phyloP scores from a whole-genome alignment of 2,797 vertebrate genomes.

The Danionella dracula region DNA sequence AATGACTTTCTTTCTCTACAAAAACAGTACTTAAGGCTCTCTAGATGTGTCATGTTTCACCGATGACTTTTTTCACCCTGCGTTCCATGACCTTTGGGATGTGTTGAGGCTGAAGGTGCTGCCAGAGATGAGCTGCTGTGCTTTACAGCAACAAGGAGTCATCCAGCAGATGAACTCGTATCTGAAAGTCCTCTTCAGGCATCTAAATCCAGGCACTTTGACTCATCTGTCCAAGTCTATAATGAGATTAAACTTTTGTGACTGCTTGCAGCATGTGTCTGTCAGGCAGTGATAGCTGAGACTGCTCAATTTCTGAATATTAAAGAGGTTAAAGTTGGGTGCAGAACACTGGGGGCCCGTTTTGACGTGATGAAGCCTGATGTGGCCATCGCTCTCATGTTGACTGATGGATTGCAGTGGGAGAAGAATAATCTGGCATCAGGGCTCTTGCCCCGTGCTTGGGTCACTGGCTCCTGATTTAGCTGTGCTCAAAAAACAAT shows the following conservation, averaged over 20 bases:
- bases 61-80: neutral
- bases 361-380: conserved; percentile 26
- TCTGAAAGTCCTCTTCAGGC: conserved; percentile 22
- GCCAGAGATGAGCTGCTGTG: neutral
- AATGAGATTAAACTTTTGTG: conserved; percentile 39
- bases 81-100: conserved; percentile 1
- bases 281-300: conserved; percentile 27
- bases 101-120: neutral
- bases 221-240: conserved; percentile 24
- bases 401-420: conserved; percentile 13
- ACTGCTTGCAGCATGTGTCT: conserved; percentile 38
- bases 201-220: conserved; percentile 16
- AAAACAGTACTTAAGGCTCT: neutral
- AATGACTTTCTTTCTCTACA: neutral
- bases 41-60: neutral
- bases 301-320: conserved; percentile 28
- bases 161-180: neutral
- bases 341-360: neutral
- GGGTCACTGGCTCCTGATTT: neutral
- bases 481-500: too few species aligned
- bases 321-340: conserved; percentile 14
- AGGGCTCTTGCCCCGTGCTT: neutral
- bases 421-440: neutral
- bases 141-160: neutral
- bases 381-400: neutral